Evolutionary conservation across 2,888 invertebrate genomes (phyloP).

Genomic region (Drosophila lacicola): DNA sequence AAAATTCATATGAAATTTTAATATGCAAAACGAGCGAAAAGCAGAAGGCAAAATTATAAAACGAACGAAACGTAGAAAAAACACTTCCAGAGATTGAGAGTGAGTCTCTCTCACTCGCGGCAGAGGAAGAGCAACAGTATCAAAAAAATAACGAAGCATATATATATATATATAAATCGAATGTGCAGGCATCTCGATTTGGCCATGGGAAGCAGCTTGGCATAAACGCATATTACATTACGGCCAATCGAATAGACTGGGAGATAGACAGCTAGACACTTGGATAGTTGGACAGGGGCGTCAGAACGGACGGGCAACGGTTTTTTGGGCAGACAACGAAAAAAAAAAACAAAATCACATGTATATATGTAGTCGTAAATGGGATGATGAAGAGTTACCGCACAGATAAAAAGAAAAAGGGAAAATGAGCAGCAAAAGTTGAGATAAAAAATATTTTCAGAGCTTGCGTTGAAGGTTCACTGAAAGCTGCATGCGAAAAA

Average conservation of each 20-base stretch:
- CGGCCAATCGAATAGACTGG: slow-evolving; percentile 64
- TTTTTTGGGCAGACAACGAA: slow-evolving; percentile 60
- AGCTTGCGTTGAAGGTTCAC: slow-evolving; percentile 5
- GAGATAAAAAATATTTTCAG: slow-evolving; percentile 3
- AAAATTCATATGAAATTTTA: slow-evolving; percentile 80
- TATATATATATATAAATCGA: slow-evolving; percentile 39
- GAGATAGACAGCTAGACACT: slow-evolving; percentile 29
- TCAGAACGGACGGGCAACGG: slow-evolving; percentile 17
- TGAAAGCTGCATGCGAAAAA: slow-evolving; percentile 6
- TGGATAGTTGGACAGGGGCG: slow-evolving; percentile 24
- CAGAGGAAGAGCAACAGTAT: not conserved
- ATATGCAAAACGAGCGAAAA: slow-evolving; percentile 76
- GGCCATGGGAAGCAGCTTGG: slow-evolving; percentile 49
- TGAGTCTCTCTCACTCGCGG: not conserved
- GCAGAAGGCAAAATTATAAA: slow-evolving; percentile 57
- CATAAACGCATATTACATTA: slow-evolving; percentile 64
- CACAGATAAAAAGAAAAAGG: slow-evolving; percentile 18
- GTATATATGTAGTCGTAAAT: slow-evolving; percentile 6
- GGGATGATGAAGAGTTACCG: slow-evolving; percentile 13
- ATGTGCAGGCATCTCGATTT: slow-evolving; percentile 47
- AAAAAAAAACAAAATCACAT: slow-evolving; percentile 29
- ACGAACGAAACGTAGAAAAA: slow-evolving; percentile 41
- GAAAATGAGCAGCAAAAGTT: not conserved
- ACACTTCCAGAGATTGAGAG: slow-evolving; percentile 24
- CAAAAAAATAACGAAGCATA: slow-evolving; percentile 57